Evolutionary conservation across 2,888 invertebrate species (phyloP).

Genomic region (Cosmia pyralina): DNA sequence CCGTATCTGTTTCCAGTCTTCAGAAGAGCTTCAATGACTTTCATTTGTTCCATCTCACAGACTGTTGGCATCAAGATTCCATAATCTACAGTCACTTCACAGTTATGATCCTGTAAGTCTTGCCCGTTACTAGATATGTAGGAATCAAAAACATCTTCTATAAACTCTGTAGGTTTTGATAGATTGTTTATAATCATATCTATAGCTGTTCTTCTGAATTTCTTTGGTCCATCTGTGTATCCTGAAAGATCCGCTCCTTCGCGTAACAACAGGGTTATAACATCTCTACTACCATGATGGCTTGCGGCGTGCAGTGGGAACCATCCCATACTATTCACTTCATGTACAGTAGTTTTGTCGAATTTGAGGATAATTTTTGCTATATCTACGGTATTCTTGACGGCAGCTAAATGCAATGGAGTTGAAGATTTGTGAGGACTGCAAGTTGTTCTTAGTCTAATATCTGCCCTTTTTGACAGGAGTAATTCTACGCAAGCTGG

Average conservation of each 20-base stretch:
- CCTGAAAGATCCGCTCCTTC: slow-evolving; percentile 87
- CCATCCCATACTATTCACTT: slow-evolving; percentile 81
- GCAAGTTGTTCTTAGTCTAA: slow-evolving; percentile 82
- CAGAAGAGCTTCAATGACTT: slow-evolving; percentile 88
- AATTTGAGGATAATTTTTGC: slow-evolving; percentile 79
- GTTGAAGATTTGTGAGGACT: slow-evolving; percentile 84
- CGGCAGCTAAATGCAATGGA: slow-evolving; percentile 86
- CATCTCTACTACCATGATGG: slow-evolving; percentile 90
- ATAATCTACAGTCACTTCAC: slow-evolving; percentile 88
- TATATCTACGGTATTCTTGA: slow-evolving; percentile 81
- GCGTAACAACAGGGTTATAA: slow-evolving; percentile 83
- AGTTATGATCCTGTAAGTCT: slow-evolving; percentile 76
- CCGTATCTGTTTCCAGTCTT: slow-evolving; percentile 88
- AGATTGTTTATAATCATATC: slow-evolving; percentile 87
- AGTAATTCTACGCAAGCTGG: slow-evolving; percentile 84
- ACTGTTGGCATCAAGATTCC: slow-evolving; percentile 84
- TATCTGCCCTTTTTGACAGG: slow-evolving; percentile 84
- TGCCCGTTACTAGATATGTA: slow-evolving; percentile 86
- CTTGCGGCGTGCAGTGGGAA: slow-evolving; percentile 86
- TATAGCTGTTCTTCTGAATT: slow-evolving; percentile 84
- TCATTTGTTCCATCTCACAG: slow-evolving; percentile 88
- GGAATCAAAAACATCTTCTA: slow-evolving; percentile 88
- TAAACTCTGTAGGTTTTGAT: slow-evolving; percentile 88
- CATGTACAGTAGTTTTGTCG: slow-evolving; percentile 83
- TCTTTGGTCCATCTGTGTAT: slow-evolving; percentile 82